phyloP scores from a whole-genome alignment of 2,888 invertebrate genomes.

The Anticlea derivata region DNA sequence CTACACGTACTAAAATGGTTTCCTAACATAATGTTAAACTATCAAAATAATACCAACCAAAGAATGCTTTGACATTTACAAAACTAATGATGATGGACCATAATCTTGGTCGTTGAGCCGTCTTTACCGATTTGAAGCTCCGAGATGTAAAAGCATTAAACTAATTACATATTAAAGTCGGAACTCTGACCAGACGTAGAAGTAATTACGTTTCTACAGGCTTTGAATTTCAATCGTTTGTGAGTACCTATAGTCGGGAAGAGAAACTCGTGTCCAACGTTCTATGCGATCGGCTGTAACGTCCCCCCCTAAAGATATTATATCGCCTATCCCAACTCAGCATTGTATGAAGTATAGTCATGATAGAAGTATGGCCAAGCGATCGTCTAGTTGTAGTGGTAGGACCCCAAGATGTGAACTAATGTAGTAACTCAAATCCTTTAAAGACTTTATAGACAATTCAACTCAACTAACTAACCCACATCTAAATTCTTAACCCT shows the following conservation, averaged over 20 bases:
- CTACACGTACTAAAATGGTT: too few species aligned
- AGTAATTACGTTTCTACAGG: slow-evolving; percentile 79
- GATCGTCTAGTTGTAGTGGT: too few species aligned
- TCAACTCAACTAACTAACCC: too few species aligned
- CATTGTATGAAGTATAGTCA: too few species aligned
- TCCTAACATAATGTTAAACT: slow-evolving; percentile 15
- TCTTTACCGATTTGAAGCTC: slow-evolving; percentile 50
- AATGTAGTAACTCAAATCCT: too few species aligned
- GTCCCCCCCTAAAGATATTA: too few species aligned
- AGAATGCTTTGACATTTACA: slow-evolving; percentile 29
- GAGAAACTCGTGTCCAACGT: not conserved
- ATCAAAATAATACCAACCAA: not conserved
- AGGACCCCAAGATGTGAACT: too few species aligned
- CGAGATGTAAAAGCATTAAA: slow-evolving; percentile 71
- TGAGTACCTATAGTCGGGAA: not conserved
- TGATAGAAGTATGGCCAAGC: too few species aligned
- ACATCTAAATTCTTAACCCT: too few species aligned
- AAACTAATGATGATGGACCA: slow-evolving; percentile 35
- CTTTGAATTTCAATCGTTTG: slow-evolving; percentile 79
- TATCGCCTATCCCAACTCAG: too few species aligned
- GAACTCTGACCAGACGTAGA: slow-evolving; percentile 71
- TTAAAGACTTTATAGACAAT: too few species aligned
- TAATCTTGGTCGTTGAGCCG: slow-evolving; percentile 38
- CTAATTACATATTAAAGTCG: slow-evolving; percentile 77
- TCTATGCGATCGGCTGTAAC: too few species aligned